These are phyloP conservation scores for Hybos culiciformis DNA, from an alignment of 2,888 invertebrate species.

Conservation along the genomic window DNA sequence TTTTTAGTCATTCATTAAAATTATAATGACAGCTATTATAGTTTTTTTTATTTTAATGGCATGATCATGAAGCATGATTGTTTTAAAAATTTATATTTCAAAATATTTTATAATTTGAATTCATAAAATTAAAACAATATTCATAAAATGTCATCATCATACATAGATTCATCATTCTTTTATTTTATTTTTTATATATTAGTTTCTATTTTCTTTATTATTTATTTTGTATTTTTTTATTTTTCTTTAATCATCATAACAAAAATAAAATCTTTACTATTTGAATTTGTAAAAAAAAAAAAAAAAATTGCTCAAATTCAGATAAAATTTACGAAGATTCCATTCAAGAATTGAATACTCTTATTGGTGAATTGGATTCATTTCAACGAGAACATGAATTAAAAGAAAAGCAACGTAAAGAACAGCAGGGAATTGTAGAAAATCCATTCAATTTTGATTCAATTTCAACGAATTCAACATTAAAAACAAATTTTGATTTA, in stretches of 20 bases:
- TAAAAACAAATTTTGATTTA: not conserved
- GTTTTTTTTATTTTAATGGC: too few relatives aligned
- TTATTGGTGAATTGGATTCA: conserved; percentile 38
- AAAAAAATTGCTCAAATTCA: conserved; percentile 17
- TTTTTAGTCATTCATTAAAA: too few relatives aligned
- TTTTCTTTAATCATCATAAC: conserved; percentile 11
- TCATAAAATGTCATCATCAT: too few relatives aligned
- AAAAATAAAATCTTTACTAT: conserved; percentile 9
- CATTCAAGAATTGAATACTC: conserved; percentile 37
- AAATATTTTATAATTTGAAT: too few relatives aligned
- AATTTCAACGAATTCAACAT: not conserved
- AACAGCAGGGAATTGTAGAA: not conserved
- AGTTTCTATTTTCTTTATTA: too few relatives aligned
- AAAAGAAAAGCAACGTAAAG: conserved; percentile 18
- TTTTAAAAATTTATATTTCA: too few relatives aligned
- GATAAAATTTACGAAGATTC: conserved; percentile 38
- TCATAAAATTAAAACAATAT: too few relatives aligned
- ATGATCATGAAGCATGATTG: too few relatives aligned
- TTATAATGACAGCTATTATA: too few relatives aligned
- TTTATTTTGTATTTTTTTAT: conserved; percentile 6
- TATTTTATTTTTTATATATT: too few relatives aligned
- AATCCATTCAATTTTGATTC: conserved; percentile 1
- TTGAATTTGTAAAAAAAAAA: conserved; percentile 5
- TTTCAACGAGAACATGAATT: conserved; percentile 37
- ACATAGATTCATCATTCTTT: too few relatives aligned